Evolutionary conservation across 2,113 vertebrate genomes (phyloP).

Genomic region (Cyanocitta stelleri): DNA sequence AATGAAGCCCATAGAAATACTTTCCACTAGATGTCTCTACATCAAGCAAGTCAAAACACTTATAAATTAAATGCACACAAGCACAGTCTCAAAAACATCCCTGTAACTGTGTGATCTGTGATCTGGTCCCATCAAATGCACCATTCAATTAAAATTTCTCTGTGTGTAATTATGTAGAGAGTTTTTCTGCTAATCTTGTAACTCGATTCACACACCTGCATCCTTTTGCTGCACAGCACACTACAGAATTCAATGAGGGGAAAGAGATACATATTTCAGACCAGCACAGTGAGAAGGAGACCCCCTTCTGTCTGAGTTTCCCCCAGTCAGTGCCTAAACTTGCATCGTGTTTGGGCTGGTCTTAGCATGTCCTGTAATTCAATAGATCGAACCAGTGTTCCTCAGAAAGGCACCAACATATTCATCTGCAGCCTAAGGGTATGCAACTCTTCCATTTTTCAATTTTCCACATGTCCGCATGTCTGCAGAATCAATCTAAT

Average conservation of each 20-base stretch:
- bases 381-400: not conserved
- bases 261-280: not conserved
- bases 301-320: not conserved
- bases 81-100: not conserved
- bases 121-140: not conserved
- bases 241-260: not conserved
- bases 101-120: not conserved
- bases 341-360: not conserved
- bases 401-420: not conserved
- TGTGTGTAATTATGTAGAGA: not conserved
- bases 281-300: not conserved
- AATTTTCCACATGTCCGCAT: conserved; percentile 7
- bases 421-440: conserved; percentile 14
- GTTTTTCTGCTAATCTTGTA: not conserved
- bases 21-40: not conserved
- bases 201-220: not conserved
- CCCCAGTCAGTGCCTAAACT: not conserved
- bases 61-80: not conserved
- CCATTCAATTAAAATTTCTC: not conserved
- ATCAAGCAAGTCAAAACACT: not conserved
- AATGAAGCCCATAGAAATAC: not conserved
- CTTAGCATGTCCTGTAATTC: not conserved
- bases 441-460: not conserved
- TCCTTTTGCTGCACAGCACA: not conserved
- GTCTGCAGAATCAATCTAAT: conserved; percentile 33